These are phyloP conservation scores for Branchinecta sandiegonensis DNA, from an alignment of 2,888 invertebrate species.

Conservation along the genomic window DNA sequence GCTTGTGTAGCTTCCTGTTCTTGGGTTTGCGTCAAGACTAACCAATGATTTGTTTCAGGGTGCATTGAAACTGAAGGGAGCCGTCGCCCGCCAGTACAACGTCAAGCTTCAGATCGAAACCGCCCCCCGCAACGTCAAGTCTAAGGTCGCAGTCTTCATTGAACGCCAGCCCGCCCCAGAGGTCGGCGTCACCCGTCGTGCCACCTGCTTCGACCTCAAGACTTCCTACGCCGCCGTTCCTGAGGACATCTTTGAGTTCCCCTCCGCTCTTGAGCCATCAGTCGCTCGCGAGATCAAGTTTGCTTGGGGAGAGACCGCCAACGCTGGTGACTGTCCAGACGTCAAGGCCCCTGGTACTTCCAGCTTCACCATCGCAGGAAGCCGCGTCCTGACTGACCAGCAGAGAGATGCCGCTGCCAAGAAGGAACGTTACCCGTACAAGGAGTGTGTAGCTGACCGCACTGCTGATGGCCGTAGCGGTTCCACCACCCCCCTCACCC, in stretches of 20 bases:
- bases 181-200: constrained; percentile 18
- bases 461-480: constrained; percentile 21
- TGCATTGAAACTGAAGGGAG: constrained; percentile 19
- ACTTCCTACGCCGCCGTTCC: constrained; percentile 20
- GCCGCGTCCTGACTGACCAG: constrained; percentile 19
- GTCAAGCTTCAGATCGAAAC: constrained; percentile 20
- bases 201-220: constrained; percentile 22
- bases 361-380: constrained; percentile 18
- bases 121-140: constrained; percentile 22
- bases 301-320: constrained; percentile 22
- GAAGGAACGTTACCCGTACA: constrained; percentile 21
- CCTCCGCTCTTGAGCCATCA: constrained; percentile 21
- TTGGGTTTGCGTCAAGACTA: too few relatives aligned
- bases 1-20: too few relatives aligned
- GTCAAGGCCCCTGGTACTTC: constrained; percentile 19
- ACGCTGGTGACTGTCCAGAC: constrained; percentile 21
- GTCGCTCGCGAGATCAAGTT: constrained; percentile 19
- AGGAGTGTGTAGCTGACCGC: constrained; percentile 21
- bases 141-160: constrained; percentile 19
- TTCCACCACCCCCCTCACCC: constrained; percentile 20
- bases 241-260: constrained; percentile 22
- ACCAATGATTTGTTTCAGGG: constrained; percentile 10
- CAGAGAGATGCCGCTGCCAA: constrained; percentile 23
- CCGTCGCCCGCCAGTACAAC: constrained; percentile 20
- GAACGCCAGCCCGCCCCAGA: constrained; percentile 19